Percentiles rank a stretch among this genome's conserved stretches.
These are phyloP conservation scores for Holocentrus rufus DNA, from an alignment of 2,797 vertebrate species.

Conservation along the genomic window DNA sequence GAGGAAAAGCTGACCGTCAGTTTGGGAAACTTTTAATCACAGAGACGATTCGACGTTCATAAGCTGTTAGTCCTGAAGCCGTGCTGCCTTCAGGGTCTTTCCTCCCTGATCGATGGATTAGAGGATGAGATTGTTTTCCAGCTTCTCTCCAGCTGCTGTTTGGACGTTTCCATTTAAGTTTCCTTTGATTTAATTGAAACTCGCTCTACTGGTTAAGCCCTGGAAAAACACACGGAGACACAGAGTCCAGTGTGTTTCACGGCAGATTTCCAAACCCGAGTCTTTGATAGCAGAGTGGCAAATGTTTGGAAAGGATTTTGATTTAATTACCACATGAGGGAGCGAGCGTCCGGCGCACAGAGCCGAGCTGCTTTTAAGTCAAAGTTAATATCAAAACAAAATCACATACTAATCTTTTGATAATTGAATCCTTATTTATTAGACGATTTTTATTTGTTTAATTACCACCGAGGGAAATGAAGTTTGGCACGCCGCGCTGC, in stretches of 20 bases:
- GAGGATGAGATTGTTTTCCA: constrained; percentile 60
- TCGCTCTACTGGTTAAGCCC: too few species aligned
- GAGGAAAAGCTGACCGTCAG: too few species aligned
- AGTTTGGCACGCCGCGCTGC: constrained; percentile 22
- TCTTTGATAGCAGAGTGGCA: constrained; percentile 20
- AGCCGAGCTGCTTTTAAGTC: constrained; percentile 51
- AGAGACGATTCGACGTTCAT: too few species aligned
- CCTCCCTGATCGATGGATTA: constrained; percentile 60
- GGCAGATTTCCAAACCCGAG: constrained; percentile 24
- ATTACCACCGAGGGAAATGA: constrained; percentile 24
- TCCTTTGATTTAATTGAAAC: constrained; percentile 50
- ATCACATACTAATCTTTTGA: constrained; percentile 62
- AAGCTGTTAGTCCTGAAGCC: too few species aligned
- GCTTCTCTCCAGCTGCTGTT: constrained; percentile 47
- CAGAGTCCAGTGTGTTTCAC: too few species aligned
- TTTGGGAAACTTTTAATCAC: too few species aligned
- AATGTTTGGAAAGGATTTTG: constrained; percentile 76
- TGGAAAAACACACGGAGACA: too few species aligned
- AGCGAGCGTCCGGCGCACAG: constrained; percentile 21
- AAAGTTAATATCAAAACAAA: constrained; percentile 71
- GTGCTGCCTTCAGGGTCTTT: too few species aligned
- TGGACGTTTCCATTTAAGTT: constrained; percentile 54
- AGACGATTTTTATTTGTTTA: constrained; percentile 54
- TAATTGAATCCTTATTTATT: constrained; percentile 73
- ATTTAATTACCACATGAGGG: constrained; percentile 63